Conservation (phyloP, 1,140 invertebrate genomes). For the Bombus pascuorum region DNA sequence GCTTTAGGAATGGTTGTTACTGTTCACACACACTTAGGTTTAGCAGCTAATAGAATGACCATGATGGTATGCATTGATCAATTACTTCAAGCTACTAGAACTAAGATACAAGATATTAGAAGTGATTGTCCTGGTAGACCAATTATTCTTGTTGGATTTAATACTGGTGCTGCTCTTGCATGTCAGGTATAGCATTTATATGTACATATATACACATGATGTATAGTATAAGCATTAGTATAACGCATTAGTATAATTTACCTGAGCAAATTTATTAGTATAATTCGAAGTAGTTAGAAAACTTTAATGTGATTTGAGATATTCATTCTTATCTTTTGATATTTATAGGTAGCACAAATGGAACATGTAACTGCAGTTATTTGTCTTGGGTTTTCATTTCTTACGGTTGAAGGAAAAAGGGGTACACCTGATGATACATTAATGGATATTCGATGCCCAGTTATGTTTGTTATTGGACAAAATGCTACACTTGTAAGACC, state of each 20-base stretch:
- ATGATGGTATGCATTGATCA: constrained; percentile 87
- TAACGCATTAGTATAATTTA: too few species aligned
- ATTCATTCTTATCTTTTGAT: constrained; percentile 6
- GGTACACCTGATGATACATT: constrained; percentile 91
- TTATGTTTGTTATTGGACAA: constrained; percentile 92
- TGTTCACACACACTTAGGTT: constrained; percentile 83
- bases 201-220: neutral
- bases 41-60: constrained; percentile 80
- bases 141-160: constrained; percentile 90
- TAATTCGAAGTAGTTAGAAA: neutral
- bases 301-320: neutral
- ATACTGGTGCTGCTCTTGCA: constrained; percentile 89
- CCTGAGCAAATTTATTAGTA: neutral
- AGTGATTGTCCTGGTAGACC: constrained; percentile 87
- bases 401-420: constrained; percentile 88
- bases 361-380: constrained; percentile 89
- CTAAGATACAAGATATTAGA: constrained; percentile 88
- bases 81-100: constrained; percentile 86
- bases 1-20: constrained; percentile 88
- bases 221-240: too few species aligned
- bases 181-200: constrained; percentile 82
- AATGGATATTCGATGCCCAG: constrained; percentile 88
- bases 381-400: constrained; percentile 91
- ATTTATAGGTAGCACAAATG: constrained; percentile 83
- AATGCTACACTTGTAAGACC: constrained; percentile 85